These are phyloP conservation scores for Pedionomus torquatus DNA, from an alignment of 2,113 vertebrate species.

Conservation along the genomic window DNA sequence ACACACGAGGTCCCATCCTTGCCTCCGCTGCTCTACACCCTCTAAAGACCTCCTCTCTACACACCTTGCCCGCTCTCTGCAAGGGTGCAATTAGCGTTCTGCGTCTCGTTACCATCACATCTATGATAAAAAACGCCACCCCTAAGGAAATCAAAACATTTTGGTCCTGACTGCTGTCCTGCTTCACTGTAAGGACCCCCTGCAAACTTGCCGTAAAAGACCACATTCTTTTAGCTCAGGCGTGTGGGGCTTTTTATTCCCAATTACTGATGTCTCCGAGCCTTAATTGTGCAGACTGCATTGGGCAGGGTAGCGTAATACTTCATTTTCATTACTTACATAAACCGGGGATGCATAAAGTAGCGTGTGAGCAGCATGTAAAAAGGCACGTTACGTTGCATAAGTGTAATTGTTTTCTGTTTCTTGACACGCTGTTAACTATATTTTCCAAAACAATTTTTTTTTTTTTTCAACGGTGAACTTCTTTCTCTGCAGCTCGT, in stretches of 20 bases:
- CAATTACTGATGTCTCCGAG: neutral
- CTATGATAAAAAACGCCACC: rapidly evolving
- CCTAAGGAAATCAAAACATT: neutral
- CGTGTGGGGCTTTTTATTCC: neutral
- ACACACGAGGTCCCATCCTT: neutral
- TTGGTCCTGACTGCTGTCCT: neutral
- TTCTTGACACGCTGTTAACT: neutral
- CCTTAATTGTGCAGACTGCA: neutral
- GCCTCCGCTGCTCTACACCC: too few species aligned
- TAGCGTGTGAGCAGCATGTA: neutral
- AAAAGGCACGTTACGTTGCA: neutral
- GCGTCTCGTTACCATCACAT: rapidly evolving
- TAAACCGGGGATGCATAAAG: neutral
- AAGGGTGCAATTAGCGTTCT: too few species aligned
- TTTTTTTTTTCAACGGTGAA: neutral
- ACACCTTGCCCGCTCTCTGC: neutral
- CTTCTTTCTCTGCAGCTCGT: neutral
- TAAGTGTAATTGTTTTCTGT: neutral
- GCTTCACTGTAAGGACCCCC: rapidly evolving
- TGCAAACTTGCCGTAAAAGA: neutral
- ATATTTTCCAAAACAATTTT: neutral
- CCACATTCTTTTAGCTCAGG: rapidly evolving
- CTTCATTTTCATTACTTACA: slow-evolving; percentile 10
- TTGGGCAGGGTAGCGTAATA: neutral
- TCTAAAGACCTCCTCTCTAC: neutral